Base-by-base conservation (phyloP, 23 tunicate species). In the Corella eumyota region DNA sequence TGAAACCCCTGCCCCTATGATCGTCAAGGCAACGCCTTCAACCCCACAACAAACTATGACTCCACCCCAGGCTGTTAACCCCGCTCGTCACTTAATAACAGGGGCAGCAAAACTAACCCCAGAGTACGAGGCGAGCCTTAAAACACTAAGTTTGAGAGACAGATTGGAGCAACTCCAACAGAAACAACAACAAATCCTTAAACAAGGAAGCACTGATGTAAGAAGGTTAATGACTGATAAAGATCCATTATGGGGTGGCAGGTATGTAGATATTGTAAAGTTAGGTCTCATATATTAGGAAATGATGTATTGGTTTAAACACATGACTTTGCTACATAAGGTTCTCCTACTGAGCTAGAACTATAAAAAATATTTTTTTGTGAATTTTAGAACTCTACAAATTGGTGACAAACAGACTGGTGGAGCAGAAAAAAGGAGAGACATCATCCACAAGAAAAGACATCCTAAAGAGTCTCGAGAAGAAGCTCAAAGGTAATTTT, bases 161-260 rank as follows among this genome's bases (percentile, higher is more conserved):
- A 79, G 95, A 20, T 45, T 85, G 65, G 72, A 76, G 46, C 95
- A 85, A 47, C 64, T 85, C 3, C 95, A 85, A 45, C 79, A 70
- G 11, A 75, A 76, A 4, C 79, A 71, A 22, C 88, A 70, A 0
- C 27, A 64, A 29, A 15, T 45, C 44, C 61, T 52, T 24, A 65
- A 73, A 32, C 73, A 69, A 2, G 64, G 57, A 4, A 6, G 34
- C 15, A 70, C 67, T 48, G 83, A 70, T 45, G 58, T 77, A 26
- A 65, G 65, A 15, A 46, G 78, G 33, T 50, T 85, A 71, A 66
- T 85, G 79, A 76, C 95, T 19, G 95, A 85, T 50, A 85, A 85
- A 66, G 95, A 85, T 32, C 95, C 95, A n/a, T 58, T 85, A 32
- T 85, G 95, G 95, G 95, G 95, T 3, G 81, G 85, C 50, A 85